Percentiles rank a stretch among this genome's conserved stretches.
Conservation (phyloP, 53 echinoderm and acorn worm species). For the Apostichopus leukothele region DNA sequence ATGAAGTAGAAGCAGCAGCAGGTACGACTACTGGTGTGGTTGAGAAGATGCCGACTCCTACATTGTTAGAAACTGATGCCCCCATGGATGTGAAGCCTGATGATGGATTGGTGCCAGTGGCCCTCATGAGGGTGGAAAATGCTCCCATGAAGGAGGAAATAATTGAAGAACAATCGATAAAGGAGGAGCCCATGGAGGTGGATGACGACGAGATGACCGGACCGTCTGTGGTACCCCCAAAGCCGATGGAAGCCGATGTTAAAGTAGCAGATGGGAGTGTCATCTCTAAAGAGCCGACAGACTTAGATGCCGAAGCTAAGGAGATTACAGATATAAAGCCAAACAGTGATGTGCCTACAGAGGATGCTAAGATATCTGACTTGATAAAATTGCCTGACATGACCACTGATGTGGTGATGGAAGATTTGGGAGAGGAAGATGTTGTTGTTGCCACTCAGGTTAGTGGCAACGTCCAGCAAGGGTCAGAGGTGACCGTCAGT, state of each 20-base stretch:
- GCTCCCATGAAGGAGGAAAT: neutral
- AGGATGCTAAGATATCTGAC: neutral
- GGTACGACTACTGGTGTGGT: neutral
- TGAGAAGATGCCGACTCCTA: neutral
- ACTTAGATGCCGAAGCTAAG: neutral
- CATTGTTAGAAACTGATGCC: neutral
- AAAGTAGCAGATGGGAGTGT: neutral
- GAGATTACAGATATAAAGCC: neutral
- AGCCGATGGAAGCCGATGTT: conserved; percentile 17
- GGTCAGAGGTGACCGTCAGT: no score
- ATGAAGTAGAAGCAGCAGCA: neutral
- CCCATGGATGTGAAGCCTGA: neutral
- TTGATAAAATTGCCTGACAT: neutral
- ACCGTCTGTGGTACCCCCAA: neutral
- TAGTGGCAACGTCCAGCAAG: no score
- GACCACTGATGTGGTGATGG: neutral
- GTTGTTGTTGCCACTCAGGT: neutral
- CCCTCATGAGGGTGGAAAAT: conserved; percentile 36
- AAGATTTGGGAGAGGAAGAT: neutral
- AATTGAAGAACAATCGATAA: neutral
- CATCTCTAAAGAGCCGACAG: neutral
- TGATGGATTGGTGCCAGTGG: conserved; percentile 17
- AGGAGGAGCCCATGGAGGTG: conserved; percentile 22
- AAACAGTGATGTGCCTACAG: neutral
- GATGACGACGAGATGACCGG: neutral